Evolutionary conservation across 1,140 invertebrate genomes (phyloP), one percentile per base, ranked within the genome.

Genomic region (Drosophila yakuba): DNA sequence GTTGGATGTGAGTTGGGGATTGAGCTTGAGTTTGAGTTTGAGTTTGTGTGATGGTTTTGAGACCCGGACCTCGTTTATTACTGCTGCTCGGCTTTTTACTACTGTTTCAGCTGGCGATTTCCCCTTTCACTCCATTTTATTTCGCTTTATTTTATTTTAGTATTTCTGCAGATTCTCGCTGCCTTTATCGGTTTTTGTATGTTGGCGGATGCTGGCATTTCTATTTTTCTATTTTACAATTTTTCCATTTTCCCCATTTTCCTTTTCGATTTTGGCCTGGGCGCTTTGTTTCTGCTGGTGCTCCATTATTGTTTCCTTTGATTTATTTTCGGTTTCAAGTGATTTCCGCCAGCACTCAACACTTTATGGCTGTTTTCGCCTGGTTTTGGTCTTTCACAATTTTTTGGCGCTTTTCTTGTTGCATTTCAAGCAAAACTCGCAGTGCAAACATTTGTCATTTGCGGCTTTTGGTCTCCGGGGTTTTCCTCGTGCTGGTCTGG

Each of bases 271-370:
- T 35, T 58, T 79, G 44, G 47, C 60, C 68, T 48, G 48, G 63
- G 58, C 61, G 15, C 54, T 78, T 74, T 78, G 75, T 68, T 80
- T 64, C 72, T 67, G 63, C 52, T 62, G 73, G 48, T 61, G 59
- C 39, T 62, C 82, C 83, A 84, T 88, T 88, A 88, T 88, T 80
- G 84, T 84, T 89, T 67, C 59, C 62, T 88, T 88, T 88, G 84
- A 88, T 88, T 88, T 88, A 88, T 88, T 57, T 71, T 80, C 84
- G 84, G 84, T 88, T 88, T 88, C 84, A 88, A 88, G 84, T 89
- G 84, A 88, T 88, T 88, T 89, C 84, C 84, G 83, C 80, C 60
- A 58, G 75, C 75, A 83, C 88, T 86, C 84, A 88, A 86, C 83
- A 89, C 83, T 82, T 82, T 82, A 67, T 75, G 61, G 78, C 78